Conservation (phyloP, 2,113 vertebrate species). For the Calcarius ornatus region DNA sequence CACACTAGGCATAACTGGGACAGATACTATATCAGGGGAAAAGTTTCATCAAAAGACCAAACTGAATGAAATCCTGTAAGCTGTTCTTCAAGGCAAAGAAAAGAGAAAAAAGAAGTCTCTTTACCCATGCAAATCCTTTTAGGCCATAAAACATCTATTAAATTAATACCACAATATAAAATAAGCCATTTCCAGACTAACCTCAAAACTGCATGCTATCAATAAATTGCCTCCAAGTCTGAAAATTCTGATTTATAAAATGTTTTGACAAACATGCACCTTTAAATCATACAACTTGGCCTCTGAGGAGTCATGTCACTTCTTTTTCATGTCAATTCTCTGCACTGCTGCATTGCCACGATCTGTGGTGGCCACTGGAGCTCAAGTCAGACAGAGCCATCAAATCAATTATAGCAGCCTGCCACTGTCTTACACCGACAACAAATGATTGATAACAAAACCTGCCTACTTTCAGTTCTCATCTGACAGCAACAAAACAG, state of each 20-base stretch:
- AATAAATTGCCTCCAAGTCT: neutral
- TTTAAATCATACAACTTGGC: conserved; percentile 65
- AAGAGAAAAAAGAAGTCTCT: neutral
- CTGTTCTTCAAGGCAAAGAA: neutral
- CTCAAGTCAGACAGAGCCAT: conserved; percentile 71
- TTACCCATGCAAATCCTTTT: conserved; percentile 34
- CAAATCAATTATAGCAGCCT: conserved; percentile 75
- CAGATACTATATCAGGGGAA: neutral
- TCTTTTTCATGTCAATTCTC: conserved; percentile 77
- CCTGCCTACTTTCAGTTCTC: conserved; percentile 83
- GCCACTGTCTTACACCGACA: conserved; percentile 69
- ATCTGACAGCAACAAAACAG: conserved; percentile 87
- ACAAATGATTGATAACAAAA: conserved; percentile 90
- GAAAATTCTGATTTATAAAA: conserved; percentile 40
- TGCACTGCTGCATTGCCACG: conserved; percentile 67
- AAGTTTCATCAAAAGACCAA: neutral
- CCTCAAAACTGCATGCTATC: neutral
- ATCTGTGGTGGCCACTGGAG: conserved; percentile 59
- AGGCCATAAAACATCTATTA: neutral
- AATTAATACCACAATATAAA: neutral
- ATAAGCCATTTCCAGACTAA: conserved; percentile 7
- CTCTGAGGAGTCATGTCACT: conserved; percentile 74
- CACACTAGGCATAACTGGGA: neutral
- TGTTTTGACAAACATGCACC: conserved; percentile 31
- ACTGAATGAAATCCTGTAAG: neutral